Evolutionary conservation across 2,113 vertebrate genomes (phyloP).

Genomic region (Microcebus jonahi): DNA sequence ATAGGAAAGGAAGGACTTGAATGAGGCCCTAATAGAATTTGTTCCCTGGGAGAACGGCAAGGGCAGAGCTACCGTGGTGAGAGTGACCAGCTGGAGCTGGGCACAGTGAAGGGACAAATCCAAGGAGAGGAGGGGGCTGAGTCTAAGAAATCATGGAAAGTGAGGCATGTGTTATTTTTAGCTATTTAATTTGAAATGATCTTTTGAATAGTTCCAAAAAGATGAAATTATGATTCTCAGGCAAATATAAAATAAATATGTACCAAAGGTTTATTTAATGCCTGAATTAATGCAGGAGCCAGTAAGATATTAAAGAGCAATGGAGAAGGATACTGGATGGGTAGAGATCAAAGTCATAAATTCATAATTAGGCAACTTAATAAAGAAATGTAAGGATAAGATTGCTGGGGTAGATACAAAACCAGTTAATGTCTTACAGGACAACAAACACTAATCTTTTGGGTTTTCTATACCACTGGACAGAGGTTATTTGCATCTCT

Average conservation of each 20-base stretch:
- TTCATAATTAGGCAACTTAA: background rate
- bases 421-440: background rate
- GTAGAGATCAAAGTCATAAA: background rate
- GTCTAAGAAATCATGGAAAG: background rate
- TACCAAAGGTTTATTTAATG: background rate
- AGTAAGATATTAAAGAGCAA: background rate
- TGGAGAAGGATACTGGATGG: background rate
- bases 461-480: background rate
- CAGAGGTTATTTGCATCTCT: slow-evolving; percentile 10
- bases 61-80: background rate
- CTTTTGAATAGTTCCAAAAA: background rate
- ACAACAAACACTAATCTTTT: background rate
- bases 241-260: background rate
- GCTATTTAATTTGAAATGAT: background rate
- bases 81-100: background rate
- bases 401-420: background rate
- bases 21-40: background rate
- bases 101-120: background rate
- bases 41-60: background rate
- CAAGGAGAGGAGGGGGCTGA: background rate
- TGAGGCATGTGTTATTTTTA: background rate
- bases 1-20: background rate
- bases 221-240: background rate
- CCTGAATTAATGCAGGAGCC: background rate
- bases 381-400: background rate